phyloP scores from a whole-genome alignment of 1,140 invertebrate species.

The Venustaconcha ellipsiformis region DNA sequence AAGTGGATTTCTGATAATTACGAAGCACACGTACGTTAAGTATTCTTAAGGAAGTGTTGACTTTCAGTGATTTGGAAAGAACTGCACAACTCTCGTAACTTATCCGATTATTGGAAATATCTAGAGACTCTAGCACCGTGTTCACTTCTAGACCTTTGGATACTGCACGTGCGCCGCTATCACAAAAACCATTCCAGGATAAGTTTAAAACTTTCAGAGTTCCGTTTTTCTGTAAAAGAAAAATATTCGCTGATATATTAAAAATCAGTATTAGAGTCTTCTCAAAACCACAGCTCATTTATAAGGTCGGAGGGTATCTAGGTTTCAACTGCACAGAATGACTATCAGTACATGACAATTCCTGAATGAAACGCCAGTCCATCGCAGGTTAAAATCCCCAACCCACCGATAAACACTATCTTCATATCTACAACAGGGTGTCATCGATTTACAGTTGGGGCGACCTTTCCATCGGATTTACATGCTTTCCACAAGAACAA shows the following conservation, averaged over 20 bases:
- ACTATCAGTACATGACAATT: not conserved
- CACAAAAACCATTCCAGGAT: constrained; percentile 33
- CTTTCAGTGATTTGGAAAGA: constrained; percentile 9
- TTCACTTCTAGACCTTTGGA: constrained; percentile 18
- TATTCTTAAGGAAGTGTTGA: constrained; percentile 15
- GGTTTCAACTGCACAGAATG: not conserved
- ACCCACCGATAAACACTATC: not conserved
- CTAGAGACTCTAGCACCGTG: constrained; percentile 11
- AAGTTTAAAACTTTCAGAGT: constrained; percentile 19
- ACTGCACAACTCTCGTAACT: constrained; percentile 19
- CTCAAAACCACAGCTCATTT: not conserved
- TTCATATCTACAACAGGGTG: too few species aligned
- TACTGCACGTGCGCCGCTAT: constrained; percentile 18
- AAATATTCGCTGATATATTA: too few species aligned
- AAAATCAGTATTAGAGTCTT: too few species aligned
- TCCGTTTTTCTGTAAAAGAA: constrained; percentile 24
- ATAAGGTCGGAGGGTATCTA: not conserved
- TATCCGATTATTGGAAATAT: constrained; percentile 28
- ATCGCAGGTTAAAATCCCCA: not conserved
- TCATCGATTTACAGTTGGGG: too few species aligned
- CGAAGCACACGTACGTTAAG: constrained; percentile 10
- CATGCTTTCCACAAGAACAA: too few species aligned
- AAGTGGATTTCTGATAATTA: too few species aligned
- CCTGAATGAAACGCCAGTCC: not conserved
- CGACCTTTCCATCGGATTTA: too few species aligned